Base-by-base conservation (phyloP, 2,888 invertebrate genomes). In the Hemicrepidius hirtus region DNA sequence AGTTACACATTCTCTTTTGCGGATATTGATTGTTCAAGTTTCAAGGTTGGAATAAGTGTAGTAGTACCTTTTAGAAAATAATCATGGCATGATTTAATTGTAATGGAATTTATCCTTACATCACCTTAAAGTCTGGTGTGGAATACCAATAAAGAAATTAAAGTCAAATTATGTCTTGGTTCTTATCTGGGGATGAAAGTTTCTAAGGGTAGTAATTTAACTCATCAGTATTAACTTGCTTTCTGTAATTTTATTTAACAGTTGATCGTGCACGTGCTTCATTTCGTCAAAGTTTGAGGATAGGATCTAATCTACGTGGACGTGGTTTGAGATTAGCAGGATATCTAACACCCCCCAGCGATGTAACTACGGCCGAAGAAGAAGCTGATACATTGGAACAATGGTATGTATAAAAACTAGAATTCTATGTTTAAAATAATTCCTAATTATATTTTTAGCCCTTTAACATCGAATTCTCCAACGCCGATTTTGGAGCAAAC, bases 241-340 rank as follows among this genome's bases (percentile, higher is more conserved):
- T 40, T n/a, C n/a, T 13, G n/a, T 46, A 9, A 16, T 46, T 46
- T 6, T 46, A 18, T 18, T 9, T 18, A 21, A 46, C 83, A 91
- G 91, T 91, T 83, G 91, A 91, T 87, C 88, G 92, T 84, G 92
- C 92, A 71, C 87, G 92, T 81, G 90, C 90, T 77, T 91, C 91
- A 75, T 91, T 91, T 85, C 88, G 91, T 74, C 89, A 89, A 81
- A 89, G 89, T 79, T 85, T 89, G 79, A 87, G 88, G 79, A 86
- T 89, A 82, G 88, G 88, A 80, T 86, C 86, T 68, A 85, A 85
- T 74, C 83, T 87, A 78, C 84, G 89, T 78, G 88, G 88, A 82
- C 87, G 88, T 80, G 90, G 88, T 77, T 85, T 87, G 78, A 86
- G 89, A 82, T 87, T 88, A 83, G 88, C 89, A 78, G 91, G 89